phyloP scores from a whole-genome alignment of 1,140 invertebrate genomes.

The Pteromalus puparum region DNA sequence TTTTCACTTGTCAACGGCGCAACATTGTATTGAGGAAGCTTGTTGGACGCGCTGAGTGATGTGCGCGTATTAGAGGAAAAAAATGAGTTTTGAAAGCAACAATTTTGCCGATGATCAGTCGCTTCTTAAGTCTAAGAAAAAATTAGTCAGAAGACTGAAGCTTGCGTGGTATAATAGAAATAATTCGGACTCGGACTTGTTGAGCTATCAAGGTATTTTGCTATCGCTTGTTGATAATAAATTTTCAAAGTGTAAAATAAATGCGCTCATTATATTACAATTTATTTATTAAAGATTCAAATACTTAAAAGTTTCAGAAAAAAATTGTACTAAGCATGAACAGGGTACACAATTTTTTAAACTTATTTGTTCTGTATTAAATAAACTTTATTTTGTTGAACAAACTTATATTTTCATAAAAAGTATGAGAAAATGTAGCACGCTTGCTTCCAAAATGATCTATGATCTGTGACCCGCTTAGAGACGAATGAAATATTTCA shows the following conservation, averaged over 20 bases:
- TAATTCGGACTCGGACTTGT: conserved; percentile 51
- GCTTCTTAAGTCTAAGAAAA: conserved; percentile 33
- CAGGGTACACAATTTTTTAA: too few species aligned
- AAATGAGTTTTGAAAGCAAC: conserved; percentile 26
- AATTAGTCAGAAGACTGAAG: conserved; percentile 46
- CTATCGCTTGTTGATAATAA: background rate
- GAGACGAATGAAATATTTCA: background rate
- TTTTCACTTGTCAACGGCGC: background rate
- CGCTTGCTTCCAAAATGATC: background rate
- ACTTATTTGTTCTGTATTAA: too few species aligned
- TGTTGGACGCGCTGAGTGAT: conserved; percentile 10
- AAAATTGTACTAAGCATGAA: too few species aligned
- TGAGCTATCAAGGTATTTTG: conserved; percentile 54
- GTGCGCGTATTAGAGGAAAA: background rate
- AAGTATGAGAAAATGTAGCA: background rate
- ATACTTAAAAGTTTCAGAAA: too few species aligned
- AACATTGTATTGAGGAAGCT: background rate
- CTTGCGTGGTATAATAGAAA: conserved; percentile 53
- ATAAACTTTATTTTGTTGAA: too few species aligned
- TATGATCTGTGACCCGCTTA: background rate
- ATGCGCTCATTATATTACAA: too few species aligned
- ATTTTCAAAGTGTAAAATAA: too few species aligned
- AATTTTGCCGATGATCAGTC: conserved; percentile 39
- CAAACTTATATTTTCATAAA: too few species aligned
- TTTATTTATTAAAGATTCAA: too few species aligned